Evolutionary conservation across 2,113 vertebrate genomes (phyloP).

Genomic region (Pycnonotus jocosus): DNA sequence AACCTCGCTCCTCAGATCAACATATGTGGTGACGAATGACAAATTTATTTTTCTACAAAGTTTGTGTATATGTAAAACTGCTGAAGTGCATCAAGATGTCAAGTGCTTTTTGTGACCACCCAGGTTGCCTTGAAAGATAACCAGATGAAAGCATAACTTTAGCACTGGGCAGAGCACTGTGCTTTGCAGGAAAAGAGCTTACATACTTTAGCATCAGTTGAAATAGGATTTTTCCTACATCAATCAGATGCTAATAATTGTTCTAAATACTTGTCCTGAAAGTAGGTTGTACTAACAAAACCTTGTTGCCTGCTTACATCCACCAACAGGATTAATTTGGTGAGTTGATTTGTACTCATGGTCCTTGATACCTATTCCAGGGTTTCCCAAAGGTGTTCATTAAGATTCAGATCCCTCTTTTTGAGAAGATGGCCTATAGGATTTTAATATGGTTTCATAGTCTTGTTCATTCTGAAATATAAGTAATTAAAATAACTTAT

Average conservation of each 20-base stretch:
- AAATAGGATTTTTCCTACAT: constrained; percentile 40
- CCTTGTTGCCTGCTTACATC: not conserved
- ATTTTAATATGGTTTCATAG: not conserved
- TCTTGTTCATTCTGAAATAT: not conserved
- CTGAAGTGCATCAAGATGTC: constrained; percentile 99
- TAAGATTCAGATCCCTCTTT: not conserved
- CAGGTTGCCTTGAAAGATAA: constrained; percentile 99
- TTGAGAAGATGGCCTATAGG: not conserved
- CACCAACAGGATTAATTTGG: not conserved
- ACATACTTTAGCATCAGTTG: constrained; percentile 2
- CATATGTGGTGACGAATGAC: constrained; percentile 99
- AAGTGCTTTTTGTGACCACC: constrained; percentile 99
- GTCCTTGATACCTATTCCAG: not conserved
- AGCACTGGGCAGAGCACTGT: constrained; percentile 71
- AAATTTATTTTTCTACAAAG: constrained; percentile 99
- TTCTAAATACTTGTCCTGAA: constrained; percentile 48
- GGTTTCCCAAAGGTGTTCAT: not conserved
- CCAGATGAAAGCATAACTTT: constrained; percentile 96
- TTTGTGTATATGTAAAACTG: constrained; percentile 99
- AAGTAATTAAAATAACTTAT: not conserved
- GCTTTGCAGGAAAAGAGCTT: constrained; percentile 42
- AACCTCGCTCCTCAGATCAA: constrained; percentile 83
- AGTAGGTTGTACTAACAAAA: constrained; percentile 34
- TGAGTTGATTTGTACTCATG: not conserved
- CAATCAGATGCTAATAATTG: constrained; percentile 61